Conservation (phyloP, 2,113 vertebrate genomes). For the Pandion haliaetus region DNA sequence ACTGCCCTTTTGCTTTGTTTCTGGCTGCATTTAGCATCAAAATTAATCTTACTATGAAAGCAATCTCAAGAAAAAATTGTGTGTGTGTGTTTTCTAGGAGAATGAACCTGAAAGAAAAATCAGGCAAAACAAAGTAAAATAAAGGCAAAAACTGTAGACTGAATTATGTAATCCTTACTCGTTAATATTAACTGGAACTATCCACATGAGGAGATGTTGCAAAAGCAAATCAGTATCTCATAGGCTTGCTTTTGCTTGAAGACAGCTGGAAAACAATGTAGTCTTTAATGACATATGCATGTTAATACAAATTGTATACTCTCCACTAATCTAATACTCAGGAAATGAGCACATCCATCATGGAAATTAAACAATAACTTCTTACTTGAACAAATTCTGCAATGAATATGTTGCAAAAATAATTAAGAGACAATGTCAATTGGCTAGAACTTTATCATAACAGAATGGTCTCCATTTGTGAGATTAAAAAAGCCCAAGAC, state of each 20-base stretch:
- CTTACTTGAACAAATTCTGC: slow-evolving; percentile 57
- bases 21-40: not conserved
- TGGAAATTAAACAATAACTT: slow-evolving; percentile 63
- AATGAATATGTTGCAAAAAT: slow-evolving; percentile 62
- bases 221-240: slow-evolving; percentile 3
- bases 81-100: not conserved
- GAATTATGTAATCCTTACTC: not conserved
- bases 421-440: slow-evolving; percentile 62
- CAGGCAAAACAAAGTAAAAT: not conserved
- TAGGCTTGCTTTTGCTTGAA: slow-evolving; percentile 34
- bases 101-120: not conserved
- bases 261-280: slow-evolving; percentile 49
- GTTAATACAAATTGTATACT: slow-evolving; percentile 65
- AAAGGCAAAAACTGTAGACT: not conserved
- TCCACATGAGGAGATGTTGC: not conserved
- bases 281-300: slow-evolving; percentile 53
- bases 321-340: slow-evolving; percentile 64
- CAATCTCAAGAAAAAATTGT: not conserved
- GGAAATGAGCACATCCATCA: slow-evolving; percentile 71
- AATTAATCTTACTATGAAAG: not conserved
- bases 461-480: not conserved
- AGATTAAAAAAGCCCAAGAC: slow-evolving; percentile 37
- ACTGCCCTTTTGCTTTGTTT: slow-evolving; percentile 18
- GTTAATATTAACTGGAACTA: not conserved
- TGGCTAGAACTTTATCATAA: not conserved